phyloP scores from a whole-genome alignment of 2,797 vertebrate genomes.

The Spea hammondii region DNA sequence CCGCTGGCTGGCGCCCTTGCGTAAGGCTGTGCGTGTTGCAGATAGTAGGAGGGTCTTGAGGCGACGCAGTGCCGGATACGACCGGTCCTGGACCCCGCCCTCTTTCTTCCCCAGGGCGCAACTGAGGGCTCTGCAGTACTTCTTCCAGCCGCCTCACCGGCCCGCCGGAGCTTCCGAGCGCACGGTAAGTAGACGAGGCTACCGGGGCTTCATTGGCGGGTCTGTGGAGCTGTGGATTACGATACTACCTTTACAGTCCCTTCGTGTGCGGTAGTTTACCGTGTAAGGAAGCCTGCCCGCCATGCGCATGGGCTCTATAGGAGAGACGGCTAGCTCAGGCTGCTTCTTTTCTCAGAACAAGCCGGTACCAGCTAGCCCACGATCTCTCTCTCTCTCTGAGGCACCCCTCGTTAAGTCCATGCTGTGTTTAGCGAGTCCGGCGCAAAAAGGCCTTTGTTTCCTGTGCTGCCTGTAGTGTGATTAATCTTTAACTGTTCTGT shows the following conservation, averaged over 20 bases:
- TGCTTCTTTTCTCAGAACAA: too few species aligned
- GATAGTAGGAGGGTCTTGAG: background rate
- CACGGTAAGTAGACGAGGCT: background rate
- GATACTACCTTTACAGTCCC: too few species aligned
- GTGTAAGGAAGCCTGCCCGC: background rate
- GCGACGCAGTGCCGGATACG: constrained; percentile 43
- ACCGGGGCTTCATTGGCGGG: background rate
- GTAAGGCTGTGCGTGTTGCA: background rate
- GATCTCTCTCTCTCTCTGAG: too few species aligned
- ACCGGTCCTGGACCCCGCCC: constrained; percentile 5
- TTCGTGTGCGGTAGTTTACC: too few species aligned
- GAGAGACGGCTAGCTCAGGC: too few species aligned
- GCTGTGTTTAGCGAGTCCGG: too few species aligned
- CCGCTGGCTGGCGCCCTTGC: background rate
- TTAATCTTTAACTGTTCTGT: too few species aligned
- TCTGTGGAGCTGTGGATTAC: background rate
- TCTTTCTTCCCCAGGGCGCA: constrained; percentile 5
- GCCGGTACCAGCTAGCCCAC: too few species aligned
- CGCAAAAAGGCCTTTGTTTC: too few species aligned
- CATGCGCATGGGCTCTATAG: background rate
- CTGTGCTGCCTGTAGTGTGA: too few species aligned
- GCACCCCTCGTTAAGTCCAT: too few species aligned
- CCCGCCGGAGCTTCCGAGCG: background rate
- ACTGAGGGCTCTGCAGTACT: background rate
- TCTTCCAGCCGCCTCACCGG: background rate